A percentile compares a stretch with the other conserved stretches of the same genome.
These are phyloP conservation scores for Operophtera brumata DNA, from an alignment of 2,888 invertebrate genomes.

Conservation along the genomic window DNA sequence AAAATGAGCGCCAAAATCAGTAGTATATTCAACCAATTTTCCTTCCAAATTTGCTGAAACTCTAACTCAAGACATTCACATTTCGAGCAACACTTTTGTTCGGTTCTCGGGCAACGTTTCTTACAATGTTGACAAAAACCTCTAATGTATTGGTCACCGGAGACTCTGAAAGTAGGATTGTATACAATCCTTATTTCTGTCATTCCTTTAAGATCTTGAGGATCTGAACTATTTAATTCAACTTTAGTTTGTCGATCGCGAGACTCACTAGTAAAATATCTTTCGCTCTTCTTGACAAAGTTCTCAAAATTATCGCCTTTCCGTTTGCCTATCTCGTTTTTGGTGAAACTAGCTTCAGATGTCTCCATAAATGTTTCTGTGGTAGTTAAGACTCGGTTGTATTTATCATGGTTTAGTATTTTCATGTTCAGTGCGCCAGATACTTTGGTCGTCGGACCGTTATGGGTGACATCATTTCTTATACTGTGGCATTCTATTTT, in stretches of 20 bases:
- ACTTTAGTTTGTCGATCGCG: constrained; percentile 59
- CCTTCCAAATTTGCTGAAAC: constrained; percentile 59
- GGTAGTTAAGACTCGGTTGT: constrained; percentile 68
- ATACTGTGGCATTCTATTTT: constrained; percentile 75
- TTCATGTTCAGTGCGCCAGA: constrained; percentile 70
- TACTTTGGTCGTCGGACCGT: constrained; percentile 64
- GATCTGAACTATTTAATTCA: constrained; percentile 44
- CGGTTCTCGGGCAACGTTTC: constrained; percentile 59
- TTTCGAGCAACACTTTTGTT: constrained; percentile 61
- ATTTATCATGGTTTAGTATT: constrained; percentile 64
- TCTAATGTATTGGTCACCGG: constrained; percentile 41
- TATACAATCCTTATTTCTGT: constrained; percentile 74
- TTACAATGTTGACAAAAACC: constrained; percentile 65
- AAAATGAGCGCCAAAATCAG: constrained; percentile 59
- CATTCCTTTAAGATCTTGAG: constrained; percentile 44
- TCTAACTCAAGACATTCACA: constrained; percentile 66
- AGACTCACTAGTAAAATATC: constrained; percentile 64
- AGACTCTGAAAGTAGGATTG: constrained; percentile 68
- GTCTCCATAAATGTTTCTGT: constrained; percentile 67
- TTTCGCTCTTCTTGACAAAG: constrained; percentile 73
- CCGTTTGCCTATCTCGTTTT: constrained; percentile 55
- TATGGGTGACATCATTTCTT: constrained; percentile 63
- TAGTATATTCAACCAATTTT: constrained; percentile 71
- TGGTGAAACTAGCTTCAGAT: constrained; percentile 67
- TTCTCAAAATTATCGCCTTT: constrained; percentile 64